Evolutionary conservation across 1,140 invertebrate genomes (phyloP).

Genomic region (Drosophila parabipectinata): DNA sequence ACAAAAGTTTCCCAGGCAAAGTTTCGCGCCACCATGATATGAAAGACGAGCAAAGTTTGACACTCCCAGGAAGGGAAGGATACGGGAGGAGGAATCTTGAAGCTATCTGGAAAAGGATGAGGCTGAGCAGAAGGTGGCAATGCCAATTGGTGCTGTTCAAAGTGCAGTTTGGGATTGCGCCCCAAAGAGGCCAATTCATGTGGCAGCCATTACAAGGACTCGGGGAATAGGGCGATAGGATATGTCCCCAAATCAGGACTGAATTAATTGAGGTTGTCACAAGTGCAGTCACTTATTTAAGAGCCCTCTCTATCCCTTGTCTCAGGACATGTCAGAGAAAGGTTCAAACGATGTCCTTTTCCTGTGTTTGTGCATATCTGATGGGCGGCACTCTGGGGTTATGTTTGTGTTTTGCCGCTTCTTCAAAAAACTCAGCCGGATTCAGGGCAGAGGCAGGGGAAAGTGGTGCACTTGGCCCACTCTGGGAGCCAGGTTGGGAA

Average conservation of each 20-base stretch:
- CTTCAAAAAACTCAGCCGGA: slow-evolving; percentile 13
- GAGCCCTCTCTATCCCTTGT: not conserved
- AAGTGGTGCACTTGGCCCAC: slow-evolving; percentile 45
- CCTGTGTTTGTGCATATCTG: slow-evolving; percentile 63
- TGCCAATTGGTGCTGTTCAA: slow-evolving; percentile 36
- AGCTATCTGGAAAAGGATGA: slow-evolving; percentile 34
- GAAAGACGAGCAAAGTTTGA: slow-evolving; percentile 75
- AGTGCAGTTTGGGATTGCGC: slow-evolving; percentile 25
- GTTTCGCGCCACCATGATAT: slow-evolving; percentile 67
- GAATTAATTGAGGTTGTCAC: slow-evolving; percentile 58
- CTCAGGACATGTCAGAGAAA: slow-evolving; percentile 19
- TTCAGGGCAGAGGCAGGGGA: slow-evolving; percentile 8
- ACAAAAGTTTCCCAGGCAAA: slow-evolving; percentile 64
- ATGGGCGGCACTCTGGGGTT: slow-evolving; percentile 59
- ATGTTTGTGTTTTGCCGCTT: slow-evolving; percentile 47
- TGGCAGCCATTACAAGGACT: slow-evolving; percentile 14
- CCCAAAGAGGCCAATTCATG: slow-evolving; percentile 42
- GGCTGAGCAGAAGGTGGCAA: not conserved
- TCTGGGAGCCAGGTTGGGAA: slow-evolving; percentile 11
- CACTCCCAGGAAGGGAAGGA: slow-evolving; percentile 4
- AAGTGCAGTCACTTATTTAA: slow-evolving; percentile 38
- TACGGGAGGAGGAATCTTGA: slow-evolving; percentile 6
- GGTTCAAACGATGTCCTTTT: slow-evolving; percentile 61
- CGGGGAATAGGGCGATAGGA: slow-evolving; percentile 1
- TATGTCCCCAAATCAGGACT: slow-evolving; percentile 39